These are phyloP conservation scores for Philereme vetulata DNA, from an alignment of 2,888 invertebrate genomes.

Conservation along the genomic window DNA sequence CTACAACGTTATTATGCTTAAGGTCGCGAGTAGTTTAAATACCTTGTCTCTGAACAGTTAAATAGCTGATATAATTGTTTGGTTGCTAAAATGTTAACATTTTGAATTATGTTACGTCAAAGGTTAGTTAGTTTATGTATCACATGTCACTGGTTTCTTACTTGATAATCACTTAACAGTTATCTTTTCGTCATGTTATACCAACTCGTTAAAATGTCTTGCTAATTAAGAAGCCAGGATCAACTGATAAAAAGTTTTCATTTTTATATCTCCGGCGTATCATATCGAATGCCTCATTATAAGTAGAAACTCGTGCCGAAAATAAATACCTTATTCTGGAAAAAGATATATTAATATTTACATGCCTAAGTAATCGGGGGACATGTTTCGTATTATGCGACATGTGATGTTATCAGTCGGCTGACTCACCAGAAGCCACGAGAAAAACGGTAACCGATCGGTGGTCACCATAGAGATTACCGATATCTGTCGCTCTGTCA, in stretches of 20 bases:
- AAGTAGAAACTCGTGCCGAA: constrained; percentile 24
- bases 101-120: not conserved
- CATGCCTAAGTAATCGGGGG: constrained; percentile 42
- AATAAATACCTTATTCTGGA: constrained; percentile 30
- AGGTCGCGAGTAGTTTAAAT: constrained; percentile 6
- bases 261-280: constrained; percentile 6
- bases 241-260: constrained; percentile 14
- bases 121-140: not conserved
- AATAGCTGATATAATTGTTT: not conserved
- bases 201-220: not conserved
- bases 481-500: constrained; percentile 75
- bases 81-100: not conserved
- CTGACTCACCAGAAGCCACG: constrained; percentile 40
- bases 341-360: constrained; percentile 40
- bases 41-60: constrained; percentile 2
- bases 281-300: constrained; percentile 24
- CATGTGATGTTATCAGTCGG: constrained; percentile 61
- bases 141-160: not conserved
- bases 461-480: constrained; percentile 70
- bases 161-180: not conserved
- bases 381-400: constrained; percentile 38
- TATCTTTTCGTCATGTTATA: not conserved
- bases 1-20: constrained; percentile 3
- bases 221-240: constrained; percentile 9
- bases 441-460: constrained; percentile 61